Percentiles rank a stretch among this genome's conserved stretches.
Evolutionary conservation across 2,797 vertebrate genomes (phyloP).

Genomic region (Chelon auratus): DNA sequence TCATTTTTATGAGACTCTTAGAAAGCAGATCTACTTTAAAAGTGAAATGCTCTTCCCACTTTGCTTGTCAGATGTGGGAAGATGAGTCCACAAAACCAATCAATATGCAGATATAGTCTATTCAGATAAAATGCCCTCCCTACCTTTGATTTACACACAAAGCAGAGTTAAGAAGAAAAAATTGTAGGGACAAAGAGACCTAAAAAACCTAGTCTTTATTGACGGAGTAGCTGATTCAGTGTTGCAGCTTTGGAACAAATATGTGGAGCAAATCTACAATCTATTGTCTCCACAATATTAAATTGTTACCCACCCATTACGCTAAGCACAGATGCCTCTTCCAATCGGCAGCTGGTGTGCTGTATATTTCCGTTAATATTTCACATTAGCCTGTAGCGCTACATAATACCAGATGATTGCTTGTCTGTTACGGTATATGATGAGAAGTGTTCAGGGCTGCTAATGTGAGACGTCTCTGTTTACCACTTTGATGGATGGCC

Average conservation of each 20-base stretch:
- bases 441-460: constrained; percentile 80
- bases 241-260: constrained; percentile 41
- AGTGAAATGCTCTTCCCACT: constrained; percentile 45
- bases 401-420: constrained; percentile 83
- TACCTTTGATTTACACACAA: constrained; percentile 58
- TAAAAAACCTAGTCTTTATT: constrained; percentile 17
- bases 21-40: constrained; percentile 48
- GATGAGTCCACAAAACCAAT: constrained; percentile 56
- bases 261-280: constrained; percentile 58
- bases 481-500: constrained; percentile 85
- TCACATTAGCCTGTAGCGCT: constrained; percentile 82
- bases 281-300: constrained; percentile 62
- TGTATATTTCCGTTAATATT: constrained; percentile 80
- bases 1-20: constrained; percentile 58
- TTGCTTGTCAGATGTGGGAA: constrained; percentile 34
- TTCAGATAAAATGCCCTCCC: constrained; percentile 44
- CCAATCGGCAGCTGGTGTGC: constrained; percentile 75
- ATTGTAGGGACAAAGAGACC: constrained; percentile 9
- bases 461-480: constrained; percentile 86
- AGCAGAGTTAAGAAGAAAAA: constrained; percentile 1
- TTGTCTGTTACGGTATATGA: constrained; percentile 84
- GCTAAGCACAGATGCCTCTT: constrained; percentile 72
- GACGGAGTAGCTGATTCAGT: constrained; percentile 13
- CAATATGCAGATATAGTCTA: constrained; percentile 43
- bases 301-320: constrained; percentile 70